Conservation (phyloP, 2,113 vertebrate genomes). For the Riparia riparia region DNA sequence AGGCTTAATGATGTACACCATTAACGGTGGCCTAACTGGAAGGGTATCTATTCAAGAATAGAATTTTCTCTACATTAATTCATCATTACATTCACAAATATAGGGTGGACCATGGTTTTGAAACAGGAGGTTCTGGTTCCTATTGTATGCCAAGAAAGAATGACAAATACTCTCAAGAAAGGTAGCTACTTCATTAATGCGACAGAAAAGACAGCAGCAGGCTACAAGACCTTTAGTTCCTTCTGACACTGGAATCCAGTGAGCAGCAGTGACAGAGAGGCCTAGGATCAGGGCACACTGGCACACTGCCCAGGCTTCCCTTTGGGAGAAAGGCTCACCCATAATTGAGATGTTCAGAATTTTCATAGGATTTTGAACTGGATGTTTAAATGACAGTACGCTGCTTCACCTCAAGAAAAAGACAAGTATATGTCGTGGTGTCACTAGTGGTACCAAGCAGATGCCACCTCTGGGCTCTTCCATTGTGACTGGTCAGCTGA, state of each 20-base stretch:
- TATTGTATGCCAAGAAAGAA: background rate
- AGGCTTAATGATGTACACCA: background rate
- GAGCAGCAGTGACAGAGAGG: background rate
- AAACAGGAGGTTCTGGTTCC: background rate
- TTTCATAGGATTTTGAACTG: background rate
- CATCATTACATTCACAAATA: background rate
- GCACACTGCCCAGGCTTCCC: background rate
- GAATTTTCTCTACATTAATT: background rate
- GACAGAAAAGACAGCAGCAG: background rate
- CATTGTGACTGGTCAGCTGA: background rate
- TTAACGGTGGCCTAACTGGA: background rate
- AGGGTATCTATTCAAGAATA: background rate
- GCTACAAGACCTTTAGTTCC: background rate
- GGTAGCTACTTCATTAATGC: background rate
- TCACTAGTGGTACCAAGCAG: background rate
- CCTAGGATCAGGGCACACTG: background rate
- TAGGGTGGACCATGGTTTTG: background rate
- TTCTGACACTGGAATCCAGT: background rate
- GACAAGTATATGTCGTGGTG: accelerated
- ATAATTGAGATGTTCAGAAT: background rate
- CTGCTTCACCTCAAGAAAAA: background rate
- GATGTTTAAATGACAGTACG: background rate
- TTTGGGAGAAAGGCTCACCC: accelerated
- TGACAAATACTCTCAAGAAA: background rate
- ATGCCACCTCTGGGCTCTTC: background rate